These are phyloP conservation scores for Patella ulyssiponensis DNA, from an alignment of 2,888 invertebrate species.

Conservation along the genomic window DNA sequence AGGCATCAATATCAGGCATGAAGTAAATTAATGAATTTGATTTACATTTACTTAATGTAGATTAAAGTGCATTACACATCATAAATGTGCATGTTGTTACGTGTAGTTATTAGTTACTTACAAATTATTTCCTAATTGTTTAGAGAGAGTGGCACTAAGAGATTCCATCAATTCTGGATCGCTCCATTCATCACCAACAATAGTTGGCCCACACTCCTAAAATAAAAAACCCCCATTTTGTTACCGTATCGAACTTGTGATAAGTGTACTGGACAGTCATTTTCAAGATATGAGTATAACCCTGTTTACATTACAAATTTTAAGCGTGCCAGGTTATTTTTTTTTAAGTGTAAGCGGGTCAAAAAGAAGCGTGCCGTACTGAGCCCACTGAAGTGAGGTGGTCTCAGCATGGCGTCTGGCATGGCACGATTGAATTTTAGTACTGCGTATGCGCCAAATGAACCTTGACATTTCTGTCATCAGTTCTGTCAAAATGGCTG, in stretches of 20 bases:
- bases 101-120: conserved; percentile 47
- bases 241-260: too few relatives aligned
- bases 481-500: too few relatives aligned
- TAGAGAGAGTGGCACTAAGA: conserved; percentile 65
- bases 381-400: too few relatives aligned
- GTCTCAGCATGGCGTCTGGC: too few relatives aligned
- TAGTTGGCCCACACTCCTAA: conserved; percentile 73
- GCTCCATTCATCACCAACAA: conserved; percentile 74
- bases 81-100: neutral
- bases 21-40: too few relatives aligned
- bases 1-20: too few relatives aligned
- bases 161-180: conserved; percentile 71
- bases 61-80: neutral
- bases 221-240: conserved; percentile 28
- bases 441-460: too few relatives aligned
- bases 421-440: too few relatives aligned
- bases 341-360: neutral
- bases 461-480: too few relatives aligned
- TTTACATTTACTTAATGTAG: neutral
- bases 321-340: neutral
- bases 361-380: neutral
- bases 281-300: neutral
- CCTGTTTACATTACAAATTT: neutral
- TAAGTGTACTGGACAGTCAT: too few relatives aligned
- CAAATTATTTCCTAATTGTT: conserved; percentile 71